Evolutionary conservation across 2,113 vertebrate genomes (phyloP).

Genomic region (Xiphophorus hellerii): DNA sequence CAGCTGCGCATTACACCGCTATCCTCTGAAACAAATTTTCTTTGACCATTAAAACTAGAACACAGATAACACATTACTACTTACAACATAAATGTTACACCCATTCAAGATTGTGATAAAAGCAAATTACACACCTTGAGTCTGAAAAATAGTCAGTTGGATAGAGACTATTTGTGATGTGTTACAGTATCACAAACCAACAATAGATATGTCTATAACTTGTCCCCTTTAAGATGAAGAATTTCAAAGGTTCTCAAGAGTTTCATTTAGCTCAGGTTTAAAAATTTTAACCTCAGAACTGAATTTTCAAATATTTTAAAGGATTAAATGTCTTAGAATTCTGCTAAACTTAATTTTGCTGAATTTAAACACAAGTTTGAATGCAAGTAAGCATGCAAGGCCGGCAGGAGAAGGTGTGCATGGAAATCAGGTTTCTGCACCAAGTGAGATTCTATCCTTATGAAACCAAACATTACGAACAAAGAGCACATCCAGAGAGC

Average conservation of each 20-base stretch:
- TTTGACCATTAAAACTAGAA: neutral
- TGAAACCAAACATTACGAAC: constrained; percentile 29
- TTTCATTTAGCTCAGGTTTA: neutral
- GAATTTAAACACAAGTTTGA: constrained; percentile 24
- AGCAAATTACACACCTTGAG: too few species aligned
- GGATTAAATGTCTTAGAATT: neutral
- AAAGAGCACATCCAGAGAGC: constrained; percentile 34
- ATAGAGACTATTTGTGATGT: neutral
- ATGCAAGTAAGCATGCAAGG: constrained; percentile 23
- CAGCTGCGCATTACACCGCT: neutral
- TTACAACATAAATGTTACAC: too few species aligned
- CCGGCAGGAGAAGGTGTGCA: neutral
- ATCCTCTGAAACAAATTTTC: neutral
- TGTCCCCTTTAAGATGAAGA: too few species aligned
- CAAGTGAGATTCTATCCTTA: constrained; percentile 28
- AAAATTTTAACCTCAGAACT: neutral
- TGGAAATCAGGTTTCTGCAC: constrained; percentile 1
- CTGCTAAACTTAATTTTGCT: neutral
- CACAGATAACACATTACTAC: too few species aligned
- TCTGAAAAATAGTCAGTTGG: too few species aligned
- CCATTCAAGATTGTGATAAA: too few species aligned
- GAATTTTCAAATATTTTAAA: neutral
- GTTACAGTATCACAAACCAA: neutral
- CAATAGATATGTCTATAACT: neutral
- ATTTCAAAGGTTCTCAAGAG: neutral